Percentiles rank a stretch among this genome's conserved stretches.
phyloP scores from a whole-genome alignment of 2,888 invertebrate species.

The Andrena bicolor region DNA sequence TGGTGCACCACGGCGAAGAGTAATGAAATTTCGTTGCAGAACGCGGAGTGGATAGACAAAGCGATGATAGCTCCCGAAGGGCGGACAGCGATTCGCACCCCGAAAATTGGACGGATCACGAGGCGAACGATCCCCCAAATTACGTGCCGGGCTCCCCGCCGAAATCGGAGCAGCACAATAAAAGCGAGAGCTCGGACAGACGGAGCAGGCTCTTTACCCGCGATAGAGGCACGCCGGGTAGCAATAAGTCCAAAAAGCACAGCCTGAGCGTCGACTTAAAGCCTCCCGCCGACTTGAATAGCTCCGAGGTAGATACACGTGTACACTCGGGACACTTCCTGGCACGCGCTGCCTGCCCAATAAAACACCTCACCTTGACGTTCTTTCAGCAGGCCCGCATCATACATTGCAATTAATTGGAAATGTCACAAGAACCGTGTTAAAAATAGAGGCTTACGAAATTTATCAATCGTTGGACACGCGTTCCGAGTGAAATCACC shows the following conservation, averaged over 20 bases:
- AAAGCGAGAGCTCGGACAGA: slow-evolving; percentile 83
- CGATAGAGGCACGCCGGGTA: slow-evolving; percentile 84
- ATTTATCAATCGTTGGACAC: too few species aligned
- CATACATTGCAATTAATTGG: too few species aligned
- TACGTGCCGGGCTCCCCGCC: slow-evolving; percentile 88
- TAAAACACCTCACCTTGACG: too few species aligned
- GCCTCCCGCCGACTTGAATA: slow-evolving; percentile 81
- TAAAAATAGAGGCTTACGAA: too few species aligned
- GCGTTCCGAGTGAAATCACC: too few species aligned
- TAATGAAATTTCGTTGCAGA: slow-evolving; percentile 80
- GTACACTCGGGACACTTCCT: too few species aligned
- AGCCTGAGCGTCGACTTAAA: slow-evolving; percentile 86
- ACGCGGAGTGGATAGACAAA: slow-evolving; percentile 85
- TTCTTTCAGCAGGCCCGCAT: too few species aligned
- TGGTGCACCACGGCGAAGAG: slow-evolving; percentile 17
- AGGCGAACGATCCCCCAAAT: slow-evolving; percentile 89
- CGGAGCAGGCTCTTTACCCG: slow-evolving; percentile 88
- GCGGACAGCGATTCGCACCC: slow-evolving; percentile 87
- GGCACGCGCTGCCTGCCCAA: not conserved
- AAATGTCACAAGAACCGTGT: too few species aligned
- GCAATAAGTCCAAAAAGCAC: slow-evolving; percentile 88
- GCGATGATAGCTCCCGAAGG: slow-evolving; percentile 87
- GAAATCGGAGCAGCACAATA: slow-evolving; percentile 86
- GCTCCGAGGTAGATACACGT: slow-evolving; percentile 77
- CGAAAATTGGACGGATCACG: slow-evolving; percentile 89